phyloP scores from a whole-genome alignment of 1,140 invertebrate species.

The Anastrepha ludens region DNA sequence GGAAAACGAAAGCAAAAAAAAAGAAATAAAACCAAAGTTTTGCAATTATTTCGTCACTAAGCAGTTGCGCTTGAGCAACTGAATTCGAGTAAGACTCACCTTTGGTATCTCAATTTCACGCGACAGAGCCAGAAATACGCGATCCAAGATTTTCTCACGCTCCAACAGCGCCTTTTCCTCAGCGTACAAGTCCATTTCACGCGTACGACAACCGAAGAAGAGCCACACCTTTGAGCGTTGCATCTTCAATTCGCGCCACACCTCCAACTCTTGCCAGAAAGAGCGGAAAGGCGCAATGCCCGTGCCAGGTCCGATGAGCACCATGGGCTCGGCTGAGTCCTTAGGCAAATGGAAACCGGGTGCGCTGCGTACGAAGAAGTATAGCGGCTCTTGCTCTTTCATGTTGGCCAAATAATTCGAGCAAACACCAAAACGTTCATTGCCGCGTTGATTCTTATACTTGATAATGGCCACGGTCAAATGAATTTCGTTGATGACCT shows the following conservation, averaged over 20 bases:
- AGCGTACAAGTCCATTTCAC: conserved; percentile 88
- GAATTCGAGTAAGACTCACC: conserved; percentile 76
- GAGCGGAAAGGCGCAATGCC: conserved; percentile 93
- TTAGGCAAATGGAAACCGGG: conserved; percentile 93
- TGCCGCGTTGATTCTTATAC: conserved; percentile 91
- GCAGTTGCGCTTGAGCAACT: not conserved
- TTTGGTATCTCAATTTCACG: conserved; percentile 87
- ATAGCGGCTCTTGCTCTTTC: conserved; percentile 82
- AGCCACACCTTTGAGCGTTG: conserved; percentile 82
- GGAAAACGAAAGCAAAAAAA: too few relatives aligned
- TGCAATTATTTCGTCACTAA: too few relatives aligned
- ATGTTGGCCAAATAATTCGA: conserved; percentile 92
- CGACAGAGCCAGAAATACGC: conserved; percentile 90
- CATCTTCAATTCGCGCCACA: conserved; percentile 72
- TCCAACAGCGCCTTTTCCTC: conserved; percentile 88
- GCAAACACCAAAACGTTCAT: conserved; percentile 92
- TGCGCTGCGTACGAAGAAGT: conserved; percentile 90
- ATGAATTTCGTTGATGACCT: conserved; percentile 87
- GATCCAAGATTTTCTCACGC: conserved; percentile 83
- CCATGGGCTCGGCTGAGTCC: conserved; percentile 87
- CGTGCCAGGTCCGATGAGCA: conserved; percentile 96
- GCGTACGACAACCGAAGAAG: conserved; percentile 93
- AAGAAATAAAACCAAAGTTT: not conserved
- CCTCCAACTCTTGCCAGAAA: conserved; percentile 89
- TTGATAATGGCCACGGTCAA: conserved; percentile 95